Percentiles rank a stretch among this genome's conserved stretches.
Conservation (phyloP, 2,113 vertebrate species). For the Corythornis cristatus region DNA sequence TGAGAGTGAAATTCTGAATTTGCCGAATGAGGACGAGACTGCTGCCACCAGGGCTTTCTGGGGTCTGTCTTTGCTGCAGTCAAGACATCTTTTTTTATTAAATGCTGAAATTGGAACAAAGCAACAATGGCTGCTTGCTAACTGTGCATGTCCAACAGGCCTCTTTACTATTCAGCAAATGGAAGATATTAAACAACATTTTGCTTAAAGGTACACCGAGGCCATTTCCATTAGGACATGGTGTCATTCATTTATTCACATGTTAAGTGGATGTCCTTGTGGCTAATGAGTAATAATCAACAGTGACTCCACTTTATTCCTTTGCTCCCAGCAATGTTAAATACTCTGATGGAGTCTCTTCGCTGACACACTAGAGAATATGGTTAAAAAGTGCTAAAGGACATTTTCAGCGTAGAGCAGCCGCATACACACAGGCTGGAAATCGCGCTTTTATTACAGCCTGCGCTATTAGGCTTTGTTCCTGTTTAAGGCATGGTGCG, state of each 20-base stretch:
- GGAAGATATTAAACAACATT: constrained; percentile 87
- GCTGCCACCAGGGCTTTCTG: background rate
- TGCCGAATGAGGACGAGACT: background rate
- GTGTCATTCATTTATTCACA: constrained; percentile 84
- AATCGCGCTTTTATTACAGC: constrained; percentile 45
- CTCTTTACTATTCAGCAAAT: constrained; percentile 84
- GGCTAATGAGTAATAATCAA: constrained; percentile 92
- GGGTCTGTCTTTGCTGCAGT: background rate
- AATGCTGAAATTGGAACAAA: constrained; percentile 82
- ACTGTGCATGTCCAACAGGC: constrained; percentile 82
- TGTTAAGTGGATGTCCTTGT: constrained; percentile 88
- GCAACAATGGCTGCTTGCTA: constrained; percentile 78
- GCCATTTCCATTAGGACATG: constrained; percentile 82
- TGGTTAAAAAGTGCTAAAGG: constrained; percentile 73
- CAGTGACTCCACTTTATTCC: constrained; percentile 85
- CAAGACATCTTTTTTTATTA: constrained; percentile 76
- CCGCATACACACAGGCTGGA: background rate
- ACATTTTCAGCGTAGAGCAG: constrained; percentile 51
- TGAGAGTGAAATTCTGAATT: background rate
- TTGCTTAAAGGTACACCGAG: constrained; percentile 83
- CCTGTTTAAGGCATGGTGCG: background rate
- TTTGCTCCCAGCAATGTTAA: constrained; percentile 83
- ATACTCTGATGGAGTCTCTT: constrained; percentile 75
- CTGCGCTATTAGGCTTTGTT: constrained; percentile 47
- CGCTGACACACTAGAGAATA: constrained; percentile 77